A percentile compares a stretch with the other conserved stretches of the same genome.
Evolutionary conservation across 2,113 vertebrate species (phyloP).

Genomic region (Rhipidura dahli): DNA sequence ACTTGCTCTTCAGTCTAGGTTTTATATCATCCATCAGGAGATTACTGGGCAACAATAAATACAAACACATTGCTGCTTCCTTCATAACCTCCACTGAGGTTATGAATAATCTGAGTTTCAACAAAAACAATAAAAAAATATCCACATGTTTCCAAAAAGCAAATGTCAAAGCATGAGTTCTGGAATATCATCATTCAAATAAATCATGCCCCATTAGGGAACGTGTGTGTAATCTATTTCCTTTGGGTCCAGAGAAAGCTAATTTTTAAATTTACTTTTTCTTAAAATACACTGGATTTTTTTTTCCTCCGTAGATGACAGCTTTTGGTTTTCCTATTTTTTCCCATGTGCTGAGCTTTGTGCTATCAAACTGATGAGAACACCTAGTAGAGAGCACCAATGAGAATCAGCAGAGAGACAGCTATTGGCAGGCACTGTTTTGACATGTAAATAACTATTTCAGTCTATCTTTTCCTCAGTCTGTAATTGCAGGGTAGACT

Average conservation of each 20-base stretch:
- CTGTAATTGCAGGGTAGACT: conserved; percentile 28
- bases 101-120: neutral
- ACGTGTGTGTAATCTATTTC: neutral
- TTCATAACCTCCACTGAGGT: neutral
- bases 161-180: neutral
- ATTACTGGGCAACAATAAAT: neutral
- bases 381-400: neutral
- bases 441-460: conserved; percentile 18
- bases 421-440: conserved; percentile 19
- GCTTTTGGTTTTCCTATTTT: neutral
- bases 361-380: neutral
- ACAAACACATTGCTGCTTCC: neutral
- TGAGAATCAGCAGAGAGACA: conserved; percentile 6
- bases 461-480: neutral
- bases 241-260: neutral
- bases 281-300: neutral
- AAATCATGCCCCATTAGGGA: neutral
- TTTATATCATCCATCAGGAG: neutral
- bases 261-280: neutral
- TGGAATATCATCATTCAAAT: neutral
- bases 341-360: neutral
- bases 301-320: neutral
- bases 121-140: neutral
- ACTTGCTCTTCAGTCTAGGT: neutral
- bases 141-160: neutral